Conservation (phyloP, 2,888 invertebrate species). For the Hyalella azteca region DNA sequence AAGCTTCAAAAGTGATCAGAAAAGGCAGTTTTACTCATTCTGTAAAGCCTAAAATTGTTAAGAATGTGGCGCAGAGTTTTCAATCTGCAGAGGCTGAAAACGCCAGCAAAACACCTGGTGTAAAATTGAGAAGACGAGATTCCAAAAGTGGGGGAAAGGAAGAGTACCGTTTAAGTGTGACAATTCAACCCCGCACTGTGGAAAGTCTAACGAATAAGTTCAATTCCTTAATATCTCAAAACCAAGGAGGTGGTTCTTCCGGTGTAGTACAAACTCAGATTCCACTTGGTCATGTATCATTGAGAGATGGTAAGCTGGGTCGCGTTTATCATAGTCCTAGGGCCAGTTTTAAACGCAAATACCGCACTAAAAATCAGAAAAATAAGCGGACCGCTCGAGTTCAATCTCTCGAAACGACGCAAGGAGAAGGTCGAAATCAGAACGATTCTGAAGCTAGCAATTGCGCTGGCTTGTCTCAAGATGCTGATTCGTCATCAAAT, state of each 20-base stretch:
- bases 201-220: slow-evolving; percentile 53
- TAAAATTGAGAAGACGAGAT: slow-evolving; percentile 48
- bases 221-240: slow-evolving; percentile 56
- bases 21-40: slow-evolving; percentile 49
- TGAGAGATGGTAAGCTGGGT: slow-evolving; percentile 26
- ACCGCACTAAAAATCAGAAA: slow-evolving; percentile 41
- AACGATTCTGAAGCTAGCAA: background rate
- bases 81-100: slow-evolving; percentile 42
- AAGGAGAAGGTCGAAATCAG: slow-evolving; percentile 35
- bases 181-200: slow-evolving; percentile 54
- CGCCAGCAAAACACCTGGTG: slow-evolving; percentile 48
- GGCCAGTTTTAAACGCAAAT: slow-evolving; percentile 48
- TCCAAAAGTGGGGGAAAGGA: slow-evolving; percentile 51
- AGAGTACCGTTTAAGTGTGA: slow-evolving; percentile 55
- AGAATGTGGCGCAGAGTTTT: slow-evolving; percentile 35
- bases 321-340: slow-evolving; percentile 42
- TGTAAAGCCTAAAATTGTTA: slow-evolving; percentile 42
- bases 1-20: slow-evolving; percentile 43
- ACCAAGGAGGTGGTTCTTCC: slow-evolving; percentile 42
- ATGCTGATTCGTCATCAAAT: background rate
- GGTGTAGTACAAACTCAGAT: slow-evolving; percentile 32
- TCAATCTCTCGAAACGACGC: slow-evolving; percentile 2
- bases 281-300: slow-evolving; percentile 41
- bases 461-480: background rate
- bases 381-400: slow-evolving; percentile 19